Conservation (phyloP, 2,888 invertebrate genomes). For the Leptodirus hochenwartii region DNA sequence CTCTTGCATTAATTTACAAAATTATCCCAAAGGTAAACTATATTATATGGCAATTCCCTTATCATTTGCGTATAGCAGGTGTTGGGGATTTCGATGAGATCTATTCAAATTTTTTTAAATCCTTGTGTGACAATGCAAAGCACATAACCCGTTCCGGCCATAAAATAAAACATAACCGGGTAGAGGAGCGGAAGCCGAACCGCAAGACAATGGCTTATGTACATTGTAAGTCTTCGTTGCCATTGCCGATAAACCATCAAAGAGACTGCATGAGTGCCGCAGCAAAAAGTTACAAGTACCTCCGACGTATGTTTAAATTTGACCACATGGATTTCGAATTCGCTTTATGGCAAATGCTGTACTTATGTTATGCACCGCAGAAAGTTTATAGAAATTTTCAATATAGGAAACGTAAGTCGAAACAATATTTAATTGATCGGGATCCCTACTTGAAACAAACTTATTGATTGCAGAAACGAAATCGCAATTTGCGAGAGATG, state of each 20-base stretch:
- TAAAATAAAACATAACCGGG: too few species aligned
- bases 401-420: constrained; percentile 72
- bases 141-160: too few species aligned
- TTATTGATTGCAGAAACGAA: constrained; percentile 74
- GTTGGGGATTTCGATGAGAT: too few species aligned
- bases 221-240: constrained; percentile 43
- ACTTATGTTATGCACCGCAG: constrained; percentile 83
- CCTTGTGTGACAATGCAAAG: too few species aligned
- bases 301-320: constrained; percentile 70
- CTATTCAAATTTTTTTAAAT: too few species aligned
- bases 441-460: too few species aligned
- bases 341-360: constrained; percentile 98
- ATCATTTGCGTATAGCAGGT: too few species aligned
- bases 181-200: too few species aligned
- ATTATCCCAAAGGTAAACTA: too few species aligned
- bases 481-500: constrained; percentile 96
- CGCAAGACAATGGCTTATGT: constrained; percentile 30
- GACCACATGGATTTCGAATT: constrained; percentile 99
- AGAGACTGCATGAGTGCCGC: constrained; percentile 65
- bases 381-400: constrained; percentile 96
- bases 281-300: constrained; percentile 74
- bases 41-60: too few species aligned
- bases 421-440: constrained; percentile 6
- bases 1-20: too few species aligned
- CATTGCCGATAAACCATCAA: constrained; percentile 48